Conservation (phyloP, 2,797 vertebrate genomes). For the Rhabdophis nuchalis region DNA sequence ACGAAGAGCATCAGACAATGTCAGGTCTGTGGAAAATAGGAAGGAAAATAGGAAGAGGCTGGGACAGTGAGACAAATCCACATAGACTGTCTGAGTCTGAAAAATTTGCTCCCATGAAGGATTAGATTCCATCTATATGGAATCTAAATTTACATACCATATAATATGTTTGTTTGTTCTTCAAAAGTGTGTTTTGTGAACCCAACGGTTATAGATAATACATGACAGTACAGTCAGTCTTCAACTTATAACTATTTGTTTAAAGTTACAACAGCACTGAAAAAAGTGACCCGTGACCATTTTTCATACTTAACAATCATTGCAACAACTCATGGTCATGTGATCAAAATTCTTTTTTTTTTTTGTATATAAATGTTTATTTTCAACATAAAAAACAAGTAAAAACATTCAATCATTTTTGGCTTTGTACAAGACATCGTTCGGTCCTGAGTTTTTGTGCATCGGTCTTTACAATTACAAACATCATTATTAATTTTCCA, state of each 20-base stretch:
- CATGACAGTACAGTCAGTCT: not conserved
- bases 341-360: not conserved
- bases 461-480: too few relatives aligned
- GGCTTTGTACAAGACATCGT: too few relatives aligned
- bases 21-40: not conserved
- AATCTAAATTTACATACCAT: not conserved
- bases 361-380: too few relatives aligned
- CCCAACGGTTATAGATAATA: not conserved
- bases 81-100: not conserved
- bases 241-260: not conserved
- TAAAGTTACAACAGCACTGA: not conserved
- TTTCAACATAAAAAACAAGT: too few relatives aligned
- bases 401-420: too few relatives aligned
- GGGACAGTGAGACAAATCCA: not conserved
- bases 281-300: not conserved
- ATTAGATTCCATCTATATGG: not conserved
- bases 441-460: too few relatives aligned
- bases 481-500: too few relatives aligned
- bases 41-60: not conserved
- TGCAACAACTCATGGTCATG: not conserved
- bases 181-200: not conserved
- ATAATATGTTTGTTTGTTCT: not conserved
- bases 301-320: not conserved
- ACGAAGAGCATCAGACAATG: not conserved
- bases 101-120: too few relatives aligned